Evolutionary conservation across 2,797 vertebrate species (phyloP).

Genomic region (Galaxias olidus): DNA sequence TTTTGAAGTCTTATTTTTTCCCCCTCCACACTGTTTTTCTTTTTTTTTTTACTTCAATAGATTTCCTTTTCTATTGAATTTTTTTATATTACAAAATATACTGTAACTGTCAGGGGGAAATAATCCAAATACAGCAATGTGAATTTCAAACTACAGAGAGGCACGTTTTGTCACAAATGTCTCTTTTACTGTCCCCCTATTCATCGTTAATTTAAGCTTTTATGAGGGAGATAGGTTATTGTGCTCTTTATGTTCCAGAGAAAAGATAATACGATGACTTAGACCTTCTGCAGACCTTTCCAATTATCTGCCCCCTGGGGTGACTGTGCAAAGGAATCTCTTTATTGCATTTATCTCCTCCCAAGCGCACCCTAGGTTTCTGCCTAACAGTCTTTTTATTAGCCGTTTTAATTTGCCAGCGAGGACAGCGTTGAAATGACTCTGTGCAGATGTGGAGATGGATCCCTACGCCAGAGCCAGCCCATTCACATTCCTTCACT

Average conservation of each 20-base stretch:
- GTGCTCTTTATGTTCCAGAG: conserved; percentile 54
- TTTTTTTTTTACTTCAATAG: conserved; percentile 33
- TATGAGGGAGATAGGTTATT: conserved; percentile 53
- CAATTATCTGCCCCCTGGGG: conserved; percentile 47
- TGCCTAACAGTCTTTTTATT: conserved; percentile 68
- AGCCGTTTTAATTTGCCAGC: conserved; percentile 57
- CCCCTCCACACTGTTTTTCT: conserved; percentile 36
- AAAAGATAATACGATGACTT: conserved; percentile 58
- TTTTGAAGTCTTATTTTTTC: conserved; percentile 44
- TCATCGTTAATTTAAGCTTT: conserved; percentile 64
- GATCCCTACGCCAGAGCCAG: conserved; percentile 27
- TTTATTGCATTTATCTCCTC: conserved; percentile 61
- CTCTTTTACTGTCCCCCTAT: conserved; percentile 49
- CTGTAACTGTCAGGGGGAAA: background rate
- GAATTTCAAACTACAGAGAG: no score
- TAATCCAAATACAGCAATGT: conserved; percentile 37
- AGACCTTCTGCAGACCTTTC: conserved; percentile 66
- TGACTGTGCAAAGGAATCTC: conserved; percentile 46
- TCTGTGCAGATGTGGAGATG: conserved; percentile 43
- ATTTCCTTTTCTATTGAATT: conserved; percentile 5
- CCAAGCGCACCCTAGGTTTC: conserved; percentile 59
- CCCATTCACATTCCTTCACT: conserved; percentile 37
- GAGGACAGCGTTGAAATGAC: conserved; percentile 42
- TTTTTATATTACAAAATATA: conserved; percentile 10
- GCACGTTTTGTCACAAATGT: conserved; percentile 25